Percentiles rank a stretch among this genome's conserved stretches.
phyloP scores from a whole-genome alignment of 2,888 invertebrate genomes.

The Luperina nickerlii region DNA sequence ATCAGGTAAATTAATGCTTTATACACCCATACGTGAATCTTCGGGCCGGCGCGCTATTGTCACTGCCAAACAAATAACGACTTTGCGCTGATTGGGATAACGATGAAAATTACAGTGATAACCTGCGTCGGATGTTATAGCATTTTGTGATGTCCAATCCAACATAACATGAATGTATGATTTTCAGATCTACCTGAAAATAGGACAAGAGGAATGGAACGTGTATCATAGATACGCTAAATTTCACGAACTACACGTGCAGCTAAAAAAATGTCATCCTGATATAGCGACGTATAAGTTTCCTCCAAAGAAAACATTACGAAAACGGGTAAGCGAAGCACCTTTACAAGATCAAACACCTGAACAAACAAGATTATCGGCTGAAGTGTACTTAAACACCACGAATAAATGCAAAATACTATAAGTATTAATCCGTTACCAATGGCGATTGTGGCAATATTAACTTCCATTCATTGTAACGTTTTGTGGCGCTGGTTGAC shows the following conservation, averaged over 20 bases:
- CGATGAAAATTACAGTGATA: not conserved
- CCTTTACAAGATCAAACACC: not conserved
- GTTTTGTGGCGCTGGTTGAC: not conserved
- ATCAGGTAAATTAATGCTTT: constrained; percentile 92
- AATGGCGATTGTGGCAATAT: not conserved
- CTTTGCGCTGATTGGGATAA: not conserved
- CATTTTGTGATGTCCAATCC: not conserved
- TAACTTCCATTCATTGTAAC: not conserved
- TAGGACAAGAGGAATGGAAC: constrained; percentile 98
- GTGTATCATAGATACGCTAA: constrained; percentile 98
- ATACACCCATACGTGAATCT: not conserved
- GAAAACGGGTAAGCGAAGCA: constrained; percentile 94
- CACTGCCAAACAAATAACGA: not conserved
- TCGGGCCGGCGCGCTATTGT: not conserved
- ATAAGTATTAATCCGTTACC: not conserved
- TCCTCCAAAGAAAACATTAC: constrained; percentile 98
- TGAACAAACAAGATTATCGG: not conserved
- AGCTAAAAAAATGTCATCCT: constrained; percentile 95
- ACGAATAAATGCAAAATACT: not conserved
- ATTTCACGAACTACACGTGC: constrained; percentile 96
- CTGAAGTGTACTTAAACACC: not conserved
- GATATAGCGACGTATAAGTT: constrained; percentile 95
- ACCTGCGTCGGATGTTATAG: not conserved
- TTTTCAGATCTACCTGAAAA: constrained; percentile 94
- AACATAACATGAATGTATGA: not conserved